Evolutionary conservation across 1,140 invertebrate genomes (phyloP), one percentile per base, ranked within the genome.

Genomic region (Lucilia cuprina): DNA sequence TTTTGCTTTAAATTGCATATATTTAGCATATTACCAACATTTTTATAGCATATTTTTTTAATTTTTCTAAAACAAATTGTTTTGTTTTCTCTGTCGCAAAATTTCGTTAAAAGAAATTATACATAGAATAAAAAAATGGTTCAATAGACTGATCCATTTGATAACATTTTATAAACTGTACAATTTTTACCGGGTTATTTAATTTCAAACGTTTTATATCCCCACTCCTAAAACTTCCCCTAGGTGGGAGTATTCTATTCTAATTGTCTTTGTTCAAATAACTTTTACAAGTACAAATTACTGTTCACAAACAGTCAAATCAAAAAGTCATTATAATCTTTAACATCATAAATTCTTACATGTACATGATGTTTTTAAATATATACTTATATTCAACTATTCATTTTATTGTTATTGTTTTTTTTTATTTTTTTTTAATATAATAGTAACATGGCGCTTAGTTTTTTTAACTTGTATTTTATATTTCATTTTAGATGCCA

Each of bases 381-480:
- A 30, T 30, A 30, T 30, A 30, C 3, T 30, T 30, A 55, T 21
- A 70, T 70, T 60, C n/a, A 60, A 21, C n/a, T 21, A 21, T 21
- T 70, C 7, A 12, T 17, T 17, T 60, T n/a, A 17, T 60, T 60
- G 1, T 60, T 60, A 17, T 60, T 60, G 55, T 60, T 60, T 7
- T 60, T 60, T 7, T 41, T 60, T n/a, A 7, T 60, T 60, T 14
- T 60, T 60, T 14, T 60, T 5, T n/a, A 60, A 17, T n/a, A 60
- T 60, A 60, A 60, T 60, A 70, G 21, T 70, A 70, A 70, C 65
- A 80, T 80, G 77, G 77, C 77, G 77, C 77, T 80, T 80, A 80
- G 77, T 21, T 80, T 47, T 41, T 17, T 78, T 78, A 25, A 30
- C 17, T 70, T 70, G 17, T 60, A 17, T 60, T n/a, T 60, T 60